phyloP scores from a whole-genome alignment of 1,140 invertebrate genomes.

The Ladona fulva region DNA sequence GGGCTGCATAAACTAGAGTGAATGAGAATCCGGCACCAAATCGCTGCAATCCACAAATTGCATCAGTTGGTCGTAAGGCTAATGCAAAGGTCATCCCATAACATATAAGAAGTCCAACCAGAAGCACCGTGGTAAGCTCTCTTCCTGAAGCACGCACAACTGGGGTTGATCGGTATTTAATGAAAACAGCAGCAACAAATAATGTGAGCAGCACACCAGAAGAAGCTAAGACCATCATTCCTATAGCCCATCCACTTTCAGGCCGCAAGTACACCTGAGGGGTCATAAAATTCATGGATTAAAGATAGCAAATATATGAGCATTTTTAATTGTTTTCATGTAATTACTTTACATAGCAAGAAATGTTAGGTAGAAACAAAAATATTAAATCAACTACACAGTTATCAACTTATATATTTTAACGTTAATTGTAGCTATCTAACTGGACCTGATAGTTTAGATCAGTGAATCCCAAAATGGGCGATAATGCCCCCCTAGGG shows the following conservation, averaged over 20 bases:
- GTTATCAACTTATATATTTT: too few relatives aligned
- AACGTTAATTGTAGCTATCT: too few relatives aligned
- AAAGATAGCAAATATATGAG: too few relatives aligned
- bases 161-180: conserved; percentile 72
- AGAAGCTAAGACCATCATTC: conserved; percentile 71
- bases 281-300: too few relatives aligned
- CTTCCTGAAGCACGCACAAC: conserved; percentile 83
- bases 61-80: conserved; percentile 62
- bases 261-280: conserved; percentile 54
- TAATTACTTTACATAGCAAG: too few relatives aligned
- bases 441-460: too few relatives aligned
- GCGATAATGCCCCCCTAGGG: too few relatives aligned
- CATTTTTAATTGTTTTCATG: too few relatives aligned
- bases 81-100: conserved; percentile 80
- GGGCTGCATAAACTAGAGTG: conserved; percentile 81
- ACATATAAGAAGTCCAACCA: conserved; percentile 81
- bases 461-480: too few relatives aligned
- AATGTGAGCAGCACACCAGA: conserved; percentile 68
- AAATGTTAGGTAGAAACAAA: too few relatives aligned
- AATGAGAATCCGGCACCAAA: conserved; percentile 83
- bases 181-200: conserved; percentile 57
- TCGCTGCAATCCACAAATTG: conserved; percentile 69
- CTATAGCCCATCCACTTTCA: conserved; percentile 78
- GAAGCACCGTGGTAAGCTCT: conserved; percentile 78
- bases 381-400: too few relatives aligned